Base-by-base conservation (phyloP, 2,888 invertebrate genomes). In the Diogma glabrata region DNA sequence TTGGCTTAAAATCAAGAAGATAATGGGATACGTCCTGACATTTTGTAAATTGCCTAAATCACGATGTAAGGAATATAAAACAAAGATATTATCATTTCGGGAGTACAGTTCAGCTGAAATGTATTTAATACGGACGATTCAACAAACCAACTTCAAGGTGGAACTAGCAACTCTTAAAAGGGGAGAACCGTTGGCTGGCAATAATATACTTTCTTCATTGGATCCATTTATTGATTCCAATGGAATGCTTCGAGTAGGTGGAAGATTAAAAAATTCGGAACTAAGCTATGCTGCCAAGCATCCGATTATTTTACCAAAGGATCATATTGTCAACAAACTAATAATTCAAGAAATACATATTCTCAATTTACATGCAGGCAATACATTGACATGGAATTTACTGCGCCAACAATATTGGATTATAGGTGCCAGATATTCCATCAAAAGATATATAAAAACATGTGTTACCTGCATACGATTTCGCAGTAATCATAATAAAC, bases 181-280 rank as follows among this genome's bases (percentile, higher is more conserved):
- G 7, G 16, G 16, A 8, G n/a, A 12, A 16, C 36, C 3, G 8
- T 36, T 8, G n/a, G 10, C n/a, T 2, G n/a, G 14, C n/a, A 36
- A 36, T 6, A 14, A n/a, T 7, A 36, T 14, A 5, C 16, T 36
- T 14, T 36, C 16, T n/a, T n/a, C 14, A 36, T 6, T 36, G 6
- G 36, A 36, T 36, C n/a, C 36, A 36, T 36, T 36, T 12, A 36
- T 36, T 12, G 36, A 36, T n/a, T n/a, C n/a, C n/a, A n/a, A n/a
- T n/a, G n/a, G n/a, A n/a, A n/a, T n/a, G n/a, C n/a, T n/a, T n/a
- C 36, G 36, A n/a, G 8, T 14, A 36, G 36, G 36, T 14, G 36
- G 36, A 10, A n/a, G 36, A 12, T 16, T 36, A 14, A 36, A 36
- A 12, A n/a, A 36, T 36, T 36, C 36, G n/a, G 16, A 36, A 14